Conservation (phyloP, 2,888 invertebrate species). For the Drosophila mayaguana region DNA sequence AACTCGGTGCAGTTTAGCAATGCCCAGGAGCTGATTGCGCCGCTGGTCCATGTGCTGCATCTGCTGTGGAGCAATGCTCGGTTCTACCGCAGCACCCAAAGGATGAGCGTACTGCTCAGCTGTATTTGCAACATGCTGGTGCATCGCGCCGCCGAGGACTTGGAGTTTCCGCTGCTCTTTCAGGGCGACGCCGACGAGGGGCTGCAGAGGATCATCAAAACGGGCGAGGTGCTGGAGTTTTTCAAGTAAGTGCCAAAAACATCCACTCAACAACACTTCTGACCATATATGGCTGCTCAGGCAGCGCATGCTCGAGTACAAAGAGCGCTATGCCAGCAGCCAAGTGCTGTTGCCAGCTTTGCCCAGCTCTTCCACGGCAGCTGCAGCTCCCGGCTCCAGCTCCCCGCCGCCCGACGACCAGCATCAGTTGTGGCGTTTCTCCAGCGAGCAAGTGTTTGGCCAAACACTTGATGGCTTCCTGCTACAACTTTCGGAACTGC, state of each 20-base stretch:
- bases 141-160: slow-evolving; percentile 89
- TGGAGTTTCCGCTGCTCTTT: slow-evolving; percentile 93
- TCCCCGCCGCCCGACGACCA: slow-evolving; percentile 85
- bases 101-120: slow-evolving; percentile 90
- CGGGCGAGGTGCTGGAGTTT: slow-evolving; percentile 86
- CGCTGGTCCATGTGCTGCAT: slow-evolving; percentile 93
- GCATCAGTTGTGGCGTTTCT: slow-evolving; percentile 89
- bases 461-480: slow-evolving; percentile 88
- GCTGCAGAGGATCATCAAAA: slow-evolving; percentile 87
- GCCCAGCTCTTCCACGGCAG: slow-evolving; percentile 32
- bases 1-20: slow-evolving; percentile 91
- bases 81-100: slow-evolving; percentile 89
- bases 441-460: slow-evolving; percentile 90
- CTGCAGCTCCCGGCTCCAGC: slow-evolving; percentile 85
- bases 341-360: slow-evolving; percentile 73
- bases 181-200: slow-evolving; percentile 93
- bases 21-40: slow-evolving; percentile 87
- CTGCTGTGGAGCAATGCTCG: slow-evolving; percentile 94
- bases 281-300: slow-evolving; percentile 51
- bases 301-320: slow-evolving; percentile 79
- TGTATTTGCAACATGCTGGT: slow-evolving; percentile 94
- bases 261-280: neutral
- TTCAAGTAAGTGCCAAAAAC: slow-evolving; percentile 86
- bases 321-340: slow-evolving; percentile 72
- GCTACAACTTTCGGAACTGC: slow-evolving; percentile 88